Percentiles rank a stretch among this genome's conserved stretches.
Conservation (phyloP, 2,888 invertebrate species). For the Rosalia funebris region DNA sequence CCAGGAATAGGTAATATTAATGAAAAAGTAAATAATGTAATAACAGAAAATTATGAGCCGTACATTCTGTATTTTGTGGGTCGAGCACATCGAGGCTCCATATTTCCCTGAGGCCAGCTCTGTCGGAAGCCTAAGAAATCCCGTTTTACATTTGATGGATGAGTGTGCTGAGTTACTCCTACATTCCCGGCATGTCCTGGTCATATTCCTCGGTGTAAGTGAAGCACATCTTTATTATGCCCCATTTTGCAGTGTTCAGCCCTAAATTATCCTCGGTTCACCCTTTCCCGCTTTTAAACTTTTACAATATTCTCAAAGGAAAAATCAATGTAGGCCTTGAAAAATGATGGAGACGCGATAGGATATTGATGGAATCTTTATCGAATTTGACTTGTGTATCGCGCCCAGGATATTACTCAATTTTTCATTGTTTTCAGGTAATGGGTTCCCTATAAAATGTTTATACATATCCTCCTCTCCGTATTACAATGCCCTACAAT, state of each 20-base stretch:
- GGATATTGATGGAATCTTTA: conserved; percentile 21
- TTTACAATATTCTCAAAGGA: conserved; percentile 14
- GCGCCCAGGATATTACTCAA: conserved; percentile 17
- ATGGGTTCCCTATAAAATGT: conserved; percentile 17
- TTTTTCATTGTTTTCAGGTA: conserved; percentile 20
- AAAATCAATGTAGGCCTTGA: conserved; percentile 20
- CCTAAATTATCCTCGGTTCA: conserved; percentile 23
- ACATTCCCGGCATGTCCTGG: conserved; percentile 28
- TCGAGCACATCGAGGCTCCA: not conserved
- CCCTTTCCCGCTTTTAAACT: conserved; percentile 22
- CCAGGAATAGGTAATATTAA: too few relatives aligned
- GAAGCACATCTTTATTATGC: conserved; percentile 30
- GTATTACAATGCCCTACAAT: too few relatives aligned
- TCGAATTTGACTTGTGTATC: conserved; percentile 25
- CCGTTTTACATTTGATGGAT: conserved; percentile 15
- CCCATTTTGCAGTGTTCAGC: conserved; percentile 18
- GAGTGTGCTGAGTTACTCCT: conserved; percentile 2
- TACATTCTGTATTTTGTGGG: too few relatives aligned
- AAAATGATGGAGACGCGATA: conserved; percentile 24
- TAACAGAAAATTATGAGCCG: too few relatives aligned
- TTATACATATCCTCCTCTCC: too few relatives aligned
- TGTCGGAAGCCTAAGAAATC: conserved; percentile 4
- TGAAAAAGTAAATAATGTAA: too few relatives aligned
- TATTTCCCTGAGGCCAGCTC: not conserved
- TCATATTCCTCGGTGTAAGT: conserved; percentile 30